These are phyloP conservation scores for Lonchura striata DNA, from an alignment of 2,113 vertebrate species.

Conservation along the genomic window DNA sequence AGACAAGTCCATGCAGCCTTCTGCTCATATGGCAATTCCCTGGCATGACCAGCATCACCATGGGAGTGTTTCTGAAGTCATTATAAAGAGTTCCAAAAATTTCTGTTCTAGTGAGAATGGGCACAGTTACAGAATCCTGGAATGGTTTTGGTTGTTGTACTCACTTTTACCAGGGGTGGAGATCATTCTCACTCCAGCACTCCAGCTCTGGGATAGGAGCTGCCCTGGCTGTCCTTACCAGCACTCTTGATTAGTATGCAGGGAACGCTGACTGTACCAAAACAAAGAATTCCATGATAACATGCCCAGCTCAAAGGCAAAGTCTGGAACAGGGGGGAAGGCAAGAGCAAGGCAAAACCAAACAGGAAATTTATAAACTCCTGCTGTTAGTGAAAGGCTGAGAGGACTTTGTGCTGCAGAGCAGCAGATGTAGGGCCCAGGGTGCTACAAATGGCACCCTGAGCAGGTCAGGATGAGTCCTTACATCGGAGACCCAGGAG, in stretches of 20 bases:
- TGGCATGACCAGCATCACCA: neutral
- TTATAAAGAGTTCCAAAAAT: neutral
- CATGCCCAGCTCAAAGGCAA: neutral
- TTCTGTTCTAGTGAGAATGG: neutral
- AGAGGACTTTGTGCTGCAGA: neutral
- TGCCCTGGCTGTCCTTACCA: neutral
- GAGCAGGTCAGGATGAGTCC: neutral
- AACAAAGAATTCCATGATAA: neutral
- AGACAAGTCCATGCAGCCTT: neutral
- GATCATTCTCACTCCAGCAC: neutral
- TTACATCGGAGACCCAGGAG: neutral
- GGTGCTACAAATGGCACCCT: neutral
- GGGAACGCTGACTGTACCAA: neutral
- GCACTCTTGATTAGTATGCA: accelerated
- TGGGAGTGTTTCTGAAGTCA: neutral
- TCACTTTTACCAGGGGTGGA: neutral
- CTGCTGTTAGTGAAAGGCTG: neutral
- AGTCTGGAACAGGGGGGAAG: neutral
- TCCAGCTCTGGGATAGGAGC: neutral
- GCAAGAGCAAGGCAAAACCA: neutral
- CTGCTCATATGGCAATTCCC: neutral
- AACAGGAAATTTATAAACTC: neutral
- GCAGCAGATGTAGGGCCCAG: neutral
- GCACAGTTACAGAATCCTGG: neutral
- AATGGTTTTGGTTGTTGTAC: neutral